Conservation (phyloP, 1,140 invertebrate genomes). For the Drosophila cardini region DNA sequence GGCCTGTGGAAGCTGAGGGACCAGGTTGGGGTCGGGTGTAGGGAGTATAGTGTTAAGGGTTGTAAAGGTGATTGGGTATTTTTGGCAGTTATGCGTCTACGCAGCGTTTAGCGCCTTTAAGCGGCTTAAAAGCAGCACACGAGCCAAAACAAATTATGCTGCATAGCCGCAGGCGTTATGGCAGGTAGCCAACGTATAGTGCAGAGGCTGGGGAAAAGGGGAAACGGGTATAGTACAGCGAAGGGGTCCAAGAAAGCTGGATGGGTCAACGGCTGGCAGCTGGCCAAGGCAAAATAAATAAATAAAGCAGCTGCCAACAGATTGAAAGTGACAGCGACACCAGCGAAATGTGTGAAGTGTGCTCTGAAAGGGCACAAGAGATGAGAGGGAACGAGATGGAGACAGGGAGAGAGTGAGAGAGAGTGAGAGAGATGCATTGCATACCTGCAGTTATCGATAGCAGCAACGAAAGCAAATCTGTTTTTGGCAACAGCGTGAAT, state of each 20-base stretch:
- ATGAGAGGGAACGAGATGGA: background rate
- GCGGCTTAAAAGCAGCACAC: constrained; percentile 57
- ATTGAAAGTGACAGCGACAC: constrained; percentile 65
- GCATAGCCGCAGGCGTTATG: constrained; percentile 42
- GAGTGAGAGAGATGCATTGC: constrained; percentile 13
- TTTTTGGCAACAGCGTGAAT: constrained; percentile 51
- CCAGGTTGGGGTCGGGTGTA: too few species aligned
- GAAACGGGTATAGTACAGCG: background rate
- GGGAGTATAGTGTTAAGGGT: background rate
- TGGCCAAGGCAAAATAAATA: constrained; percentile 32
- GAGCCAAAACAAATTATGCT: constrained; percentile 61
- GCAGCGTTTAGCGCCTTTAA: constrained; percentile 47
- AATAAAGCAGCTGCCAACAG: constrained; percentile 1
- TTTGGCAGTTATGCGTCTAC: constrained; percentile 18
- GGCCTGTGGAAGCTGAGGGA: too few species aligned
- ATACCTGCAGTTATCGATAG: constrained; percentile 40
- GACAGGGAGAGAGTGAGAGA: background rate
- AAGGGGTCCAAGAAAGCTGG: too few species aligned
- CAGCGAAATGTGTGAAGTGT: constrained; percentile 56
- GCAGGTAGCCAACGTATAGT: background rate
- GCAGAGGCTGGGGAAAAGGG: background rate
- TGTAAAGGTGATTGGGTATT: background rate
- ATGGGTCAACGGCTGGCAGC: constrained; percentile 27
- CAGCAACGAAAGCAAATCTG: constrained; percentile 17
- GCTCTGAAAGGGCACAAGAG: constrained; percentile 15